These are phyloP conservation scores for Ranitomeya imitator DNA, from an alignment of 2,113 vertebrate genomes.

Conservation along the genomic window DNA sequence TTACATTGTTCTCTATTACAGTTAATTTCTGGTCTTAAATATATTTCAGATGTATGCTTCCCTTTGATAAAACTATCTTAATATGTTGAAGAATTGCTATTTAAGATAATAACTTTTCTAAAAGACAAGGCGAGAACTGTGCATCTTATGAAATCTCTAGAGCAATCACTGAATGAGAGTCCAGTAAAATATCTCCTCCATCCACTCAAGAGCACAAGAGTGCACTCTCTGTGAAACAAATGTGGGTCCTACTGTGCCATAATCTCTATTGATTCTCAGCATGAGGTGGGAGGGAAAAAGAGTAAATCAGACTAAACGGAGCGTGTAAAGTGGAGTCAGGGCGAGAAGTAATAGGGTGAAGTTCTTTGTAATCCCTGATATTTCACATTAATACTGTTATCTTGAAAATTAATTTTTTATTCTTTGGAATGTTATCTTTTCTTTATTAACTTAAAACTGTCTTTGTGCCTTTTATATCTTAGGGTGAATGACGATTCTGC, in stretches of 20 bases:
- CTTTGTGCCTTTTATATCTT: conserved; percentile 15
- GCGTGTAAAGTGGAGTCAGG: conserved; percentile 21
- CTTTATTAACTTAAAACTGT: conserved; percentile 52
- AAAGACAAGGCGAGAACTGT: too few relatives aligned
- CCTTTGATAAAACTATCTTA: too few relatives aligned
- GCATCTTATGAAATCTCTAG: not conserved
- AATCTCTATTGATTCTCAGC: conserved; percentile 51
- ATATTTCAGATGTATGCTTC: not conserved
- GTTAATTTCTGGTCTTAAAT: not conserved
- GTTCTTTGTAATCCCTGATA: conserved; percentile 42
- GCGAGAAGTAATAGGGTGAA: conserved; percentile 19
- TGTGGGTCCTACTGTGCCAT: conserved; percentile 29
- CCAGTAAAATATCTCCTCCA: not conserved
- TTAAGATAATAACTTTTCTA: too few relatives aligned
- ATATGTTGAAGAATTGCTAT: too few relatives aligned
- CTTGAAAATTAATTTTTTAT: conserved; percentile 45
- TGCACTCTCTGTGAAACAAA: conserved; percentile 17
- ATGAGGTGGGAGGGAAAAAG: not conserved
- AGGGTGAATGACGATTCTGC: conserved; percentile 17
- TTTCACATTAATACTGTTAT: conserved; percentile 48
- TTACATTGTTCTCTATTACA: not conserved
- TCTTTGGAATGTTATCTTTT: conserved; percentile 44
- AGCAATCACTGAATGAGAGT: not conserved
- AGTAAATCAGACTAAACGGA: conserved; percentile 48
- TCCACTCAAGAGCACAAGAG: not conserved